Percentiles rank a stretch among this genome's conserved stretches.
These are phyloP conservation scores for Ctenodactylus gundi DNA, from an alignment of 2,113 vertebrate species.

Conservation along the genomic window DNA sequence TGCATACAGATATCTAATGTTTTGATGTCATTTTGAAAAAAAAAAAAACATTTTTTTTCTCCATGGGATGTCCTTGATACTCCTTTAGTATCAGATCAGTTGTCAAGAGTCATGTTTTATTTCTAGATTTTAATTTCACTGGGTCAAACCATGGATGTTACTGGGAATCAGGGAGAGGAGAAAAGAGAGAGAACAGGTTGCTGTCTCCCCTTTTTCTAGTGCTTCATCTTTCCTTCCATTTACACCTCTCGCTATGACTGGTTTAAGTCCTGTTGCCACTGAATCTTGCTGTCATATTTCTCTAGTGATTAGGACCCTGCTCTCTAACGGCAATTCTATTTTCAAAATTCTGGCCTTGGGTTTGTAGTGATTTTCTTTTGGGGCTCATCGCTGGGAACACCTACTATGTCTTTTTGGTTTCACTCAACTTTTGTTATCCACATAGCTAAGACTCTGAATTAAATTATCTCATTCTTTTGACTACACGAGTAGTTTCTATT, in stretches of 20 bases:
- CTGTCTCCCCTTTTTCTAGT: neutral
- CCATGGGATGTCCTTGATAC: neutral
- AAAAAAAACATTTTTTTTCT: neutral
- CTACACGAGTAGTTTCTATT: neutral
- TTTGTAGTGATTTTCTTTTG: neutral
- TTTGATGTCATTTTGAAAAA: too few relatives aligned
- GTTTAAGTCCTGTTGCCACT: neutral
- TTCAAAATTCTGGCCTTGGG: neutral
- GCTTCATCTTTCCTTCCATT: neutral
- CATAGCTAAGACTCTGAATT: neutral
- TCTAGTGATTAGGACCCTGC: neutral
- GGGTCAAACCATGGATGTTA: neutral
- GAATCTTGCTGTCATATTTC: neutral
- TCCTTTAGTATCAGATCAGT: neutral
- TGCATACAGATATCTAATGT: neutral
- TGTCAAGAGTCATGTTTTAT: neutral
- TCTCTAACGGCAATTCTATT: too few relatives aligned
- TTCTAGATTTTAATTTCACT: neutral
- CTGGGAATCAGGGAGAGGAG: rapidly evolving
- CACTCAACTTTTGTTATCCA: neutral
- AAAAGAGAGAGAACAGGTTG: neutral
- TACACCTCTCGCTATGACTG: neutral
- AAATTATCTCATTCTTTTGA: neutral
- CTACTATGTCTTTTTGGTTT: neutral
- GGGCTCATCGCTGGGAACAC: neutral